These are phyloP conservation scores for Gymnorhina tibicen DNA, from an alignment of 2,113 vertebrate species.

Conservation along the genomic window DNA sequence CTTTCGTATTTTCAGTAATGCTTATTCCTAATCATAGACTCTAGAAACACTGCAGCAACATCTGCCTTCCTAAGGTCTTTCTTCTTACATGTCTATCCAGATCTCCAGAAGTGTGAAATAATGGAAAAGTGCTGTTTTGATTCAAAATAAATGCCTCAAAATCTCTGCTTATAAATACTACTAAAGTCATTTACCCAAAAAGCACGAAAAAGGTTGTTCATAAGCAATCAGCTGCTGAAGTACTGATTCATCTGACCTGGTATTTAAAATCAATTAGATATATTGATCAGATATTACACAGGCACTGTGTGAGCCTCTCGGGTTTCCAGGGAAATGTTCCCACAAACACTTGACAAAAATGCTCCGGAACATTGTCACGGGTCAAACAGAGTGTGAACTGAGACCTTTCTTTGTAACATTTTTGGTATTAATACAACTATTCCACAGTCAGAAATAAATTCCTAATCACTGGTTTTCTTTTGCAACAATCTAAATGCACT, in stretches of 20 bases:
- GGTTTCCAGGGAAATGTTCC: background rate
- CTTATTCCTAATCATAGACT: background rate
- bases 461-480: background rate
- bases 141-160: background rate
- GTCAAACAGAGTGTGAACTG: background rate
- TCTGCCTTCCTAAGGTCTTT: background rate
- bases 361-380: background rate
- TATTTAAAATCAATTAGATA: background rate
- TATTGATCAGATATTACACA: background rate
- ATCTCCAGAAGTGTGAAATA: background rate
- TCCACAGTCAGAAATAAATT: background rate
- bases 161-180: background rate
- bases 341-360: background rate
- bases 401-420: background rate
- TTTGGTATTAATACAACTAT: background rate
- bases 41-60: background rate
- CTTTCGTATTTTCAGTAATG: background rate
- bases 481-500: background rate
- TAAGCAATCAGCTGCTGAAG: background rate
- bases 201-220: background rate
- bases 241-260: background rate
- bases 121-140: background rate
- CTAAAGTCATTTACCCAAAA: background rate
- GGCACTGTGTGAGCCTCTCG: background rate
- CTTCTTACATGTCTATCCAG: background rate